Conservation (phyloP, 2,888 invertebrate genomes). For the Amphipyra berbera region DNA sequence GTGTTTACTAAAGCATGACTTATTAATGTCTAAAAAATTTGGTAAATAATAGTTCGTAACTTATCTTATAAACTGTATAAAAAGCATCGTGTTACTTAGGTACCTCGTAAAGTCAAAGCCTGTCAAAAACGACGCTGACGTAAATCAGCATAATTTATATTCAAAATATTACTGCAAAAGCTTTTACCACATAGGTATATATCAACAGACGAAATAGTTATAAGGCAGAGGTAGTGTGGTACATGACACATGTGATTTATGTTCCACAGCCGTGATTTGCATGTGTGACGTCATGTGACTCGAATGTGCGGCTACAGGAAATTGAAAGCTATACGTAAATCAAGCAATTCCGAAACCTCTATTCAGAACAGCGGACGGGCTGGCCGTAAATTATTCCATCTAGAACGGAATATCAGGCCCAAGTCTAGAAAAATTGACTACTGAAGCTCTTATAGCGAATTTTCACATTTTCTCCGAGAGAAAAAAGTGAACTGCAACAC, state of each 20-base stretch:
- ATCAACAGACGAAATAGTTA: constrained; percentile 20
- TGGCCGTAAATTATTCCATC: constrained; percentile 12
- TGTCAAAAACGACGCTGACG: background rate
- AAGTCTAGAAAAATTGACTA: background rate
- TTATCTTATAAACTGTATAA: too few relatives aligned
- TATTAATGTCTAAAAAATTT: too few relatives aligned
- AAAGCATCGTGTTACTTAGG: too few relatives aligned
- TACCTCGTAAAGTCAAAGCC: too few relatives aligned
- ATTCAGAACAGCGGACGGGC: constrained; percentile 10
- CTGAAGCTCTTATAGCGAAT: background rate
- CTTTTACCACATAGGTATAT: background rate
- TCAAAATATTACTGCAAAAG: background rate
- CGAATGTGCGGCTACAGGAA: constrained; percentile 57
- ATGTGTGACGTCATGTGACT: constrained; percentile 50
- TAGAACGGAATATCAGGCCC: background rate
- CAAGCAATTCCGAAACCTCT: constrained; percentile 33
- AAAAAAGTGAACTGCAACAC: constrained; percentile 1
- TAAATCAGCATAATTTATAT: background rate
- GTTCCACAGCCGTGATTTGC: constrained; percentile 52
- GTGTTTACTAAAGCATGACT: too few relatives aligned
- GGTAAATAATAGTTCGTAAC: too few relatives aligned
- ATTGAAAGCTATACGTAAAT: constrained; percentile 61
- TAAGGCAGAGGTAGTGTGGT: constrained; percentile 15
- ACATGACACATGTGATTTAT: constrained; percentile 55
- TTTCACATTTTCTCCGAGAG: background rate